A percentile compares a stretch with the other conserved stretches of the same genome.
Evolutionary conservation across 2,113 vertebrate genomes (phyloP).

Genomic region (Leiothrix lutea): DNA sequence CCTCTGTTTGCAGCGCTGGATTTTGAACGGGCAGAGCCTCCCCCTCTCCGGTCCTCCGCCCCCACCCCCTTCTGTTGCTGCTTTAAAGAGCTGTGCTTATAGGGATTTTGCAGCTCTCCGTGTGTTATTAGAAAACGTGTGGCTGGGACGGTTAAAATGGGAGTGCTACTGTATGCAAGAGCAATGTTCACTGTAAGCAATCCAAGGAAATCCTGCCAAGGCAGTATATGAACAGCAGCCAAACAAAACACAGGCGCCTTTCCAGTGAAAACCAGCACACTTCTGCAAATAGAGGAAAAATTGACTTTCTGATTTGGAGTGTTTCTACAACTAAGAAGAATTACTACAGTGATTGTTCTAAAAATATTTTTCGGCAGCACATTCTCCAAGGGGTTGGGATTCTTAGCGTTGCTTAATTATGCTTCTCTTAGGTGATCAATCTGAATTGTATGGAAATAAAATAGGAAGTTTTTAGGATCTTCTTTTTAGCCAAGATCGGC

Average conservation of each 20-base stretch:
- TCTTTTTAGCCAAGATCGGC: neutral
- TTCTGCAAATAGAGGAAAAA: constrained; percentile 90
- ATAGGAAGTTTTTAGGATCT: constrained; percentile 10
- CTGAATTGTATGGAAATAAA: constrained; percentile 43
- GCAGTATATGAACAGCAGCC: constrained; percentile 88
- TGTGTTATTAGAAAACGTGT: constrained; percentile 78
- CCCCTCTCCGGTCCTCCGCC: neutral
- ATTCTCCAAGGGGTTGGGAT: constrained; percentile 67
- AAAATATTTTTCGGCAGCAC: constrained; percentile 75
- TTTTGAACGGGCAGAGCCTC: constrained; percentile 34
- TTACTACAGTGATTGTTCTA: constrained; percentile 81
- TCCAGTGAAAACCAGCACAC: constrained; percentile 85
- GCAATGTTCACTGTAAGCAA: constrained; percentile 83
- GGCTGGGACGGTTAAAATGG: constrained; percentile 78
- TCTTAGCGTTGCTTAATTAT: constrained; percentile 69
- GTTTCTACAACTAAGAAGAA: constrained; percentile 80
- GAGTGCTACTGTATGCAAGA: constrained; percentile 81
- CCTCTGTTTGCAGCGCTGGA: constrained; percentile 25
- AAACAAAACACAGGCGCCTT: constrained; percentile 94
- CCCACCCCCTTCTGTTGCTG: constrained; percentile 50
- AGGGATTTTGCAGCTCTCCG: constrained; percentile 69
- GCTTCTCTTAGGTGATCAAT: constrained; percentile 70
- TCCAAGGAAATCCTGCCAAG: constrained; percentile 90
- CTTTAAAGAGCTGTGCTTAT: constrained; percentile 61
- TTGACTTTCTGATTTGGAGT: constrained; percentile 82